Base-by-base conservation (phyloP, 2,797 vertebrate species). In the Megalops cyprinoides region DNA sequence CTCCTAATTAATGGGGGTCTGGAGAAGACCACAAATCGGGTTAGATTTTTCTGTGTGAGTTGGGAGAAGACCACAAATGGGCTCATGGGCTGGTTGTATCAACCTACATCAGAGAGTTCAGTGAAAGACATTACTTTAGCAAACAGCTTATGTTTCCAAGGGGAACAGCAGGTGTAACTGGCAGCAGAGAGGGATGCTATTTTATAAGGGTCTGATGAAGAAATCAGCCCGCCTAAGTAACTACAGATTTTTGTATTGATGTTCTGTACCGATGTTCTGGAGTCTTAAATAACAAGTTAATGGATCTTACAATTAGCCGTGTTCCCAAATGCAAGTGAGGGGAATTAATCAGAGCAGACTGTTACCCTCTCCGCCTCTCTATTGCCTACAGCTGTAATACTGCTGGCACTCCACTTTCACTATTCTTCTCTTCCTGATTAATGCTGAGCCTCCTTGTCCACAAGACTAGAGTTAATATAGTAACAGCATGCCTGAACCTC, bases 281-380 rank as follows among this genome's bases (percentile, higher is more conserved):
- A 88, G 85, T 87, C 85, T 79, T 85, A 87, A 92, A 92, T 90
- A 91, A 92, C 86, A 90, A 87, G 74, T 84, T 87, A 89, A 92
- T 93, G 86, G 89, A 92, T 94, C 92, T 91, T 89, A 91, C 85
- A 87, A 87, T 93, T 92, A 92, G 87, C 87, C 85, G 82, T 77
- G 90, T 94, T 91, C 90, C 91, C 62, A 87, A 87, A 91, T 89
- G 74, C 25, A 74, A 78, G 44, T 87, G 89, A 92, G 88, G 90
- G 92, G 91, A 94, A 93, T 93, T 91, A 91, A 93, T 94, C 92
- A 90, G 91, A 91, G 88, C 81, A 80, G 90, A 89, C 91, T 91
- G 87, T 90, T 92, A 12, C 12, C 4, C 14, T 58, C 0, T 31
- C 25, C 31, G 7, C n/a, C 25, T 62, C 25, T 62, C 46, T 48